Evolutionary conservation across 2,113 vertebrate genomes (phyloP).

Genomic region (Rhinoderma darwinii): DNA sequence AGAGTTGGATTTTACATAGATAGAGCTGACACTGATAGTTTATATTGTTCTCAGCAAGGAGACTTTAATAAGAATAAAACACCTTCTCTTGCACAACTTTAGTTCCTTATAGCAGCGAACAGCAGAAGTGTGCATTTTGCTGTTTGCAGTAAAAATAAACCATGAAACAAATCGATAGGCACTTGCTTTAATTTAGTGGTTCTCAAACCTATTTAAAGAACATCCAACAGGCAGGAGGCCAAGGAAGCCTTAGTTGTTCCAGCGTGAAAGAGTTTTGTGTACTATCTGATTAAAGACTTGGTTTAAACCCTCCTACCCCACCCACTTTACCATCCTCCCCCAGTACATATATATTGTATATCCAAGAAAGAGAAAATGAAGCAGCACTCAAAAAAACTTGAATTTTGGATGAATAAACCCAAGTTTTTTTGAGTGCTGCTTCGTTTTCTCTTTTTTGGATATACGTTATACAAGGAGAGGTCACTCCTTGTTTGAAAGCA

Average conservation of each 20-base stretch:
- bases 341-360: too few species aligned
- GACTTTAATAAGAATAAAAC: background rate
- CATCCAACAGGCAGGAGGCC: slow-evolving; percentile 21
- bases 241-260: background rate
- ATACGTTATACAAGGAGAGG: too few species aligned
- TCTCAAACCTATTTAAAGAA: background rate
- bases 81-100: background rate
- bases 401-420: too few species aligned
- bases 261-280: background rate
- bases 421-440: too few species aligned
- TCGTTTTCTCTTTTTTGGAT: too few species aligned
- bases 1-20: background rate
- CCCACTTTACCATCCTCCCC: too few species aligned
- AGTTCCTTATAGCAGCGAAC: background rate
- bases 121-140: slow-evolving; percentile 6
- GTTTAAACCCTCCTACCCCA: background rate
- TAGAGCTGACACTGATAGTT: background rate
- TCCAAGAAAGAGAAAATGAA: too few species aligned
- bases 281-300: background rate
- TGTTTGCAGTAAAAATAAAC: slow-evolving; percentile 20
- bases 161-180: slow-evolving; percentile 31
- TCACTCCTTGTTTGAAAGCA: too few species aligned
- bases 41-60: background rate
- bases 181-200: slow-evolving; percentile 31
- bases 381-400: too few species aligned